Percentiles rank a stretch among this genome's conserved stretches.
phyloP scores from a whole-genome alignment of 2,113 vertebrate species.

The Seriola quinqueradiata region DNA sequence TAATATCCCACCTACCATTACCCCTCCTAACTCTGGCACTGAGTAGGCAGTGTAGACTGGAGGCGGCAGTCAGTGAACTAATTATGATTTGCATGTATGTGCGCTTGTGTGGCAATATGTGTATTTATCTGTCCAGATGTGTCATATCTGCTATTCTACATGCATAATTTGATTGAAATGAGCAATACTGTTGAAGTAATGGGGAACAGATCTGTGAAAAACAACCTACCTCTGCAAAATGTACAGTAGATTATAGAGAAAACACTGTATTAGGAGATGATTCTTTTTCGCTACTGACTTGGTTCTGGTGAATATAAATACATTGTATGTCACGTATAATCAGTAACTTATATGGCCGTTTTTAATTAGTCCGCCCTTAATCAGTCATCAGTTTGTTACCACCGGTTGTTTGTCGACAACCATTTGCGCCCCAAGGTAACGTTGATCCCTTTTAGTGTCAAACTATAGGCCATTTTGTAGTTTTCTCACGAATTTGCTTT shows the following conservation, averaged over 20 bases:
- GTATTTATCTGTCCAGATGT: neutral
- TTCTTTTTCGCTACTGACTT: neutral
- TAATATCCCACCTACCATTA: neutral
- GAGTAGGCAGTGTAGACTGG: neutral
- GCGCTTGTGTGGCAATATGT: neutral
- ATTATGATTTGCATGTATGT: neutral
- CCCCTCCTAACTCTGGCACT: neutral
- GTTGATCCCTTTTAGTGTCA: neutral
- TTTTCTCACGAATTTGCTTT: neutral
- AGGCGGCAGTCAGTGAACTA: slow-evolving; percentile 2
- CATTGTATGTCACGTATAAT: neutral
- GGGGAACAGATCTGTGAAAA: neutral
- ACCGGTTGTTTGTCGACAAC: neutral
- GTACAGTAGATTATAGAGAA: neutral
- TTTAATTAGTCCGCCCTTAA: neutral
- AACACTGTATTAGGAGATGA: neutral
- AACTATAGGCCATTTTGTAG: neutral
- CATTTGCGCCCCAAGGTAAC: neutral
- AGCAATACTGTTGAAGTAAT: neutral
- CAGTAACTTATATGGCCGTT: neutral
- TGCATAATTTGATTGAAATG: neutral
- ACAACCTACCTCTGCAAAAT: neutral
- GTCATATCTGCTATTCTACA: neutral
- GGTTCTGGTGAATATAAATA: neutral
- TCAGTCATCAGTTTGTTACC: neutral